phyloP scores from a whole-genome alignment of 2,113 vertebrate species.

The Dicentrarchus labrax region DNA sequence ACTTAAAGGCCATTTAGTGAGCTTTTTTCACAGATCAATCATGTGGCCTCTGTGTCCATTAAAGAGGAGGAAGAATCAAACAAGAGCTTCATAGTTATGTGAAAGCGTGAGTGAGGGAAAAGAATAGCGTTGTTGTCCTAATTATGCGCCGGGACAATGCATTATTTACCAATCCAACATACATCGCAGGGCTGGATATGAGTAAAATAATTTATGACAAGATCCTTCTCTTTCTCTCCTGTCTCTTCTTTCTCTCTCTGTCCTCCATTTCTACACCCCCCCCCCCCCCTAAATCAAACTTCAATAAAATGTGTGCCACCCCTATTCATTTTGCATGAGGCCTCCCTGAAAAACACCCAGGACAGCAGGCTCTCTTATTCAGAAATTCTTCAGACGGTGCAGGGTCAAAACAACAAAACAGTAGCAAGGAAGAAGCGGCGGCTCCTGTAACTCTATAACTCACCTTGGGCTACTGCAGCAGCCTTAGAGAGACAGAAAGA shows the following conservation, averaged over 20 bases:
- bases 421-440: slow-evolving; percentile 43
- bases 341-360: slow-evolving; percentile 79
- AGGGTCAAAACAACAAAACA: slow-evolving; percentile 84
- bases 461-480: slow-evolving; percentile 66
- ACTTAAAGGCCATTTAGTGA: slow-evolving; percentile 81
- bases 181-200: slow-evolving; percentile 83
- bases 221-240: slow-evolving; percentile 73
- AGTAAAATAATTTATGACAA: slow-evolving; percentile 89
- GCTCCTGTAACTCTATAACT: slow-evolving; percentile 63
- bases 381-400: slow-evolving; percentile 72
- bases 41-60: slow-evolving; percentile 81
- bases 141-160: slow-evolving; percentile 84
- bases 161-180: slow-evolving; percentile 88
- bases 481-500: slow-evolving; percentile 5
- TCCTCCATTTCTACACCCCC: slow-evolving; percentile 66
- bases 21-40: slow-evolving; percentile 78
- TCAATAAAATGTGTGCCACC: slow-evolving; percentile 86
- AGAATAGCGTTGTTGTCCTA: slow-evolving; percentile 87
- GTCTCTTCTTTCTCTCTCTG: slow-evolving; percentile 57
- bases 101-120: slow-evolving; percentile 69
- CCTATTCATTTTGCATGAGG: slow-evolving; percentile 87
- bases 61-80: slow-evolving; percentile 67
- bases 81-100: slow-evolving; percentile 65
- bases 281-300: slow-evolving; percentile 85
- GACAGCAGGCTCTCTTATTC: slow-evolving; percentile 78